Evolutionary conservation across 2,113 vertebrate species (phyloP).

Genomic region (Corydoras sp.): DNA sequence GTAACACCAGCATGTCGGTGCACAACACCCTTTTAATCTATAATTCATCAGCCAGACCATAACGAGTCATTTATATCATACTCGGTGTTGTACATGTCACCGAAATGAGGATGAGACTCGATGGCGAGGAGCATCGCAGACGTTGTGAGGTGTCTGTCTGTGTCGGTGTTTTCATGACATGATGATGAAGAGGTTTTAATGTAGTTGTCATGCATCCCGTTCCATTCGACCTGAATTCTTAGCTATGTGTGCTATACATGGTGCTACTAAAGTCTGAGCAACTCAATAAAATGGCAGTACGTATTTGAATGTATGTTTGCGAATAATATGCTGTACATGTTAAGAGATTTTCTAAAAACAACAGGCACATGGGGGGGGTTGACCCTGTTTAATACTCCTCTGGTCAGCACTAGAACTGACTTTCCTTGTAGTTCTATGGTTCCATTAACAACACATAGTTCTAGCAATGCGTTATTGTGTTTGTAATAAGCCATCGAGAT

Average conservation of each 20-base stretch:
- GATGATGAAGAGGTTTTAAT: slow-evolving; percentile 7
- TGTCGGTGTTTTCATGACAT: slow-evolving; percentile 8
- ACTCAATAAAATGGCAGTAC: slow-evolving; percentile 53
- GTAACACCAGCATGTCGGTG: too few species aligned
- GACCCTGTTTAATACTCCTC: not conserved
- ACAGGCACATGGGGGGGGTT: not conserved
- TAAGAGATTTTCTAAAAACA: slow-evolving; percentile 46
- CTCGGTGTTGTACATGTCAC: too few species aligned
- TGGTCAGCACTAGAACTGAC: not conserved
- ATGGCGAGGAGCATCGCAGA: not conserved
- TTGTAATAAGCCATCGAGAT: not conserved
- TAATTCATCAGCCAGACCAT: too few species aligned
- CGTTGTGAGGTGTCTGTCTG: not conserved
- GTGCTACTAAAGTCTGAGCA: slow-evolving; percentile 59
- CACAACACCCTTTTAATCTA: too few species aligned
- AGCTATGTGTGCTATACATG: slow-evolving; percentile 51
- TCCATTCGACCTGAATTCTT: slow-evolving; percentile 35
- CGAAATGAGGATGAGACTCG: too few species aligned
- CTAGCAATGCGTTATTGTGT: slow-evolving; percentile 22
- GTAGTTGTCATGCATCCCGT: slow-evolving; percentile 21
- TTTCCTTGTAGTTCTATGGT: not conserved
- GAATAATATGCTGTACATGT: slow-evolving; percentile 56
- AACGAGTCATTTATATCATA: too few species aligned
- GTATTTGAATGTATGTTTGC: slow-evolving; percentile 65
- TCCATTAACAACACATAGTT: not conserved